phyloP scores from a whole-genome alignment of 2,888 invertebrate genomes.

The Ypsolopha sequella region DNA sequence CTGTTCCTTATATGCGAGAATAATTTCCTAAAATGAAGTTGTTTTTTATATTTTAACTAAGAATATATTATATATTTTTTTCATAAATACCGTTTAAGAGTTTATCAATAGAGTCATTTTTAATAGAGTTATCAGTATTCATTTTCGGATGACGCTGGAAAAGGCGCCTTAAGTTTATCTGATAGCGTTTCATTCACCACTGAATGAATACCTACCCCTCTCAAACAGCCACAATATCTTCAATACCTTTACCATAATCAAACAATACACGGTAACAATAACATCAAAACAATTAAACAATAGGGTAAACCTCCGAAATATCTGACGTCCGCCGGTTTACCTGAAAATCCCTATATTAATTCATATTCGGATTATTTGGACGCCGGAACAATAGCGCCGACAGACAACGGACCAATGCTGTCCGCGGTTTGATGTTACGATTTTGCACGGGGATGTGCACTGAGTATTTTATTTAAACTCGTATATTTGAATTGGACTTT shows the following conservation, averaged over 20 bases:
- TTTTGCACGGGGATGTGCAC: constrained; percentile 35
- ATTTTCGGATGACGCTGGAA: too few relatives aligned
- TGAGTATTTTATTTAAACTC: too few relatives aligned
- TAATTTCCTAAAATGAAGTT: too few relatives aligned
- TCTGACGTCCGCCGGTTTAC: constrained; percentile 16
- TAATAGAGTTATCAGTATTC: too few relatives aligned
- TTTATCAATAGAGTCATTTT: too few relatives aligned
- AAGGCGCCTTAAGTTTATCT: too few relatives aligned
- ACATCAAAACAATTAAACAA: background rate
- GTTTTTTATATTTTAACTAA: too few relatives aligned
- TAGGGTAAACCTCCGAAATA: background rate
- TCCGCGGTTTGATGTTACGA: constrained; percentile 34
- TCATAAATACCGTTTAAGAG: too few relatives aligned
- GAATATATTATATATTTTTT: too few relatives aligned
- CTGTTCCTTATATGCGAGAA: too few relatives aligned
- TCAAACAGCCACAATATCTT: background rate
- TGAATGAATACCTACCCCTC: background rate
- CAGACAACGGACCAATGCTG: constrained; percentile 21
- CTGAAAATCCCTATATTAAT: constrained; percentile 46
- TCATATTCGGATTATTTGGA: constrained; percentile 47
- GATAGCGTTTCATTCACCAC: background rate
- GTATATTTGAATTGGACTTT: too few relatives aligned
- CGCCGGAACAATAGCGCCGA: constrained; percentile 32
- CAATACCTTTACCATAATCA: background rate
- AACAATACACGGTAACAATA: background rate